Conservation (phyloP, 1,140 invertebrate genomes). For the Sitobion miscanthi region DNA sequence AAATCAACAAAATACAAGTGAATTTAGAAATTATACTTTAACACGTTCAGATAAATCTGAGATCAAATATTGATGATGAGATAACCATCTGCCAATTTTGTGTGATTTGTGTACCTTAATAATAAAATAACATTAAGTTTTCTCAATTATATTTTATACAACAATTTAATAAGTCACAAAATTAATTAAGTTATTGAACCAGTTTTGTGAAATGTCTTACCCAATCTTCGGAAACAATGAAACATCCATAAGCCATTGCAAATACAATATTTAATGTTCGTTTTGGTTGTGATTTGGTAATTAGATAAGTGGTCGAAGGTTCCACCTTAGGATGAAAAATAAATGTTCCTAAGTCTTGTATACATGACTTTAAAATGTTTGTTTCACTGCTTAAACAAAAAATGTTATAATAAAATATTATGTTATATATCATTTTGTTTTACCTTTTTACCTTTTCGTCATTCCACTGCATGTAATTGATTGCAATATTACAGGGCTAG, state of each 20-base stretch:
- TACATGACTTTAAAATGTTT: conserved; percentile 1
- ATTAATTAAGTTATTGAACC: neutral
- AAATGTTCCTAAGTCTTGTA: conserved; percentile 30
- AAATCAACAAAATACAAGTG: neutral
- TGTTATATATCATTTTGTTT: neutral
- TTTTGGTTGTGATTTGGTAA: conserved; percentile 46
- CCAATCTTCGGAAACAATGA: conserved; percentile 47
- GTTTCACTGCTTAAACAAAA: conserved; percentile 42
- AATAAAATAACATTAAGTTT: neutral
- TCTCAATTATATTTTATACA: neutral
- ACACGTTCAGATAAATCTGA: conserved; percentile 24
- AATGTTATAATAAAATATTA: neutral
- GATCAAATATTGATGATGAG: conserved; percentile 21
- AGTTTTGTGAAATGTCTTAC: neutral
- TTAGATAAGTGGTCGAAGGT: conserved; percentile 38
- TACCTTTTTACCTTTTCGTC: neutral
- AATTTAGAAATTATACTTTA: neutral
- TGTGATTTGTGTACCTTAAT: conserved; percentile 39
- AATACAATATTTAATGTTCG: conserved; percentile 48
- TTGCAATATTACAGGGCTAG: neutral
- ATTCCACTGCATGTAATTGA: conserved; percentile 36
- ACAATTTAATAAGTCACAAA: neutral
- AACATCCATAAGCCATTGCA: conserved; percentile 52
- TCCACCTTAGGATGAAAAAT: neutral
- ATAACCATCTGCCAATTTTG: conserved; percentile 28